phyloP scores from a whole-genome alignment of 2,797 vertebrate species.

The Macropodus opercularis region DNA sequence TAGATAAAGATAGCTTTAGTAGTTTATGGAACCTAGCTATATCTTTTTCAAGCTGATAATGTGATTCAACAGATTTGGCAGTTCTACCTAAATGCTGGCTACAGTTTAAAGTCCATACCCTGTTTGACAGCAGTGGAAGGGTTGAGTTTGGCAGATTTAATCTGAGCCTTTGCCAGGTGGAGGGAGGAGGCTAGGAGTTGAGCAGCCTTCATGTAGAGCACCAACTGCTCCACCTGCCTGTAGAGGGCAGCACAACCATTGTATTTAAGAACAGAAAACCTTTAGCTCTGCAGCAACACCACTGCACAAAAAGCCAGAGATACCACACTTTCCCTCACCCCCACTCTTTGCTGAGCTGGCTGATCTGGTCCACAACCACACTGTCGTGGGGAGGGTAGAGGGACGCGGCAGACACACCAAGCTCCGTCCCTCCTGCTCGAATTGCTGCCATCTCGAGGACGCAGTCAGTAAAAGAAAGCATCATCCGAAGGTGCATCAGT shows the following conservation, averaged over 20 bases:
- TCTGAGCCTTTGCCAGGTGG: conserved; percentile 95
- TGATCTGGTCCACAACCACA: conserved; percentile 96
- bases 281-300: conserved; percentile 9
- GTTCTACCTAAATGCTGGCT: background rate
- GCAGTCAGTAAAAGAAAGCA: conserved; percentile 95
- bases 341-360: conserved; percentile 98
- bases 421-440: conserved; percentile 85
- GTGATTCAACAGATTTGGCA: background rate
- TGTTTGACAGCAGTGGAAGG: conserved; percentile 95
- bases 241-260: conserved; percentile 56
- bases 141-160: conserved; percentile 94
- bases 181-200: conserved; percentile 94
- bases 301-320: conserved; percentile 5
- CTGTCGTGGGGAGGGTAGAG: conserved; percentile 96
- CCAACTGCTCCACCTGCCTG: conserved; percentile 96
- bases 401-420: conserved; percentile 87
- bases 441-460: conserved; percentile 92
- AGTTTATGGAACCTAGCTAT: background rate
- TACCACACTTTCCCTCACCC: conserved; percentile 79
- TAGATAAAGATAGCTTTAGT: background rate
- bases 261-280: background rate
- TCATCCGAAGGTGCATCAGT: conserved; percentile 90
- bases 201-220: conserved; percentile 96
- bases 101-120: conserved; percentile 75
- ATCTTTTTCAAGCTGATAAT: background rate